phyloP scores from a whole-genome alignment of 2,113 vertebrate genomes.

The Sclerurus mexicanus region DNA sequence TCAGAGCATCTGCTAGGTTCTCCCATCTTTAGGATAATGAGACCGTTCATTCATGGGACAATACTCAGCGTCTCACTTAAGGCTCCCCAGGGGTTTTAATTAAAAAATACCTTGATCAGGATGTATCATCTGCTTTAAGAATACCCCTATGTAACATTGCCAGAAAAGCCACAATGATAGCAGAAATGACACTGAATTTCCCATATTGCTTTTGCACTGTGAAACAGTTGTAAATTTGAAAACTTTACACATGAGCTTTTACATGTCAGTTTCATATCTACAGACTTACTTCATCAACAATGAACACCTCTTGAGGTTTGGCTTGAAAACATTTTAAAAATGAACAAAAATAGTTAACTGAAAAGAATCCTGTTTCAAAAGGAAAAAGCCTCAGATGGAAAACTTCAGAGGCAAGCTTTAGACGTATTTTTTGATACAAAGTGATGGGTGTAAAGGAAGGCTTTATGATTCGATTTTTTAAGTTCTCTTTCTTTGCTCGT shows the following conservation, averaged over 20 bases:
- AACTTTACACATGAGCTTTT: background rate
- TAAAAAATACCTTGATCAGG: background rate
- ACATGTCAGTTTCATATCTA: background rate
- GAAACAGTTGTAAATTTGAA: background rate
- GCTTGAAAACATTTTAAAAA: background rate
- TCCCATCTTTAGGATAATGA: background rate
- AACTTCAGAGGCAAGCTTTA: background rate
- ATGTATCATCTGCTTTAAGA: background rate
- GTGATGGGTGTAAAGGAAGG: background rate
- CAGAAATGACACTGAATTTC: background rate
- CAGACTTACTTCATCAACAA: background rate
- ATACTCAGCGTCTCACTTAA: background rate
- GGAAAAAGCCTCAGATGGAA: background rate
- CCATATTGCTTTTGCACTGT: background rate
- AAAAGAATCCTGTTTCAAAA: background rate
- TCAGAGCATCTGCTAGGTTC: accelerated
- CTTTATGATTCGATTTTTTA: background rate
- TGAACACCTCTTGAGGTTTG: background rate
- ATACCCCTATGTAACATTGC: background rate
- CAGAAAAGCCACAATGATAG: background rate
- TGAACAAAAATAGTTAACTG: background rate
- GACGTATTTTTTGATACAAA: background rate
- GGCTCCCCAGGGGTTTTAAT: background rate
- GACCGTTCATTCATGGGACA: background rate
- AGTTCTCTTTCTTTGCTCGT: background rate